Percentiles rank a stretch among this genome's conserved stretches.
Evolutionary conservation across 1,140 invertebrate species (phyloP).

Genomic region (Microplitis demolitor): DNA sequence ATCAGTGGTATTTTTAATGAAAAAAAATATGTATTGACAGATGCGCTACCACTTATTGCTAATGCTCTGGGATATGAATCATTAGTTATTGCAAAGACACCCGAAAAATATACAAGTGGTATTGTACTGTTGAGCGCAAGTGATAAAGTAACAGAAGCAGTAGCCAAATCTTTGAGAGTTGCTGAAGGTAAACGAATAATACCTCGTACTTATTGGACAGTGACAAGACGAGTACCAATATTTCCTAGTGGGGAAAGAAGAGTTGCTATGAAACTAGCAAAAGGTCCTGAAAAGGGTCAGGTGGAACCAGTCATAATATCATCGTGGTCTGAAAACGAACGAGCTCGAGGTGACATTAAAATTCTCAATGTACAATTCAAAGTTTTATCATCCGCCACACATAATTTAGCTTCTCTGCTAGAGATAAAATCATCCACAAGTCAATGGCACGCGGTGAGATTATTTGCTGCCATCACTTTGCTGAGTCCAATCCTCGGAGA

Average conservation of each 20-base stretch:
- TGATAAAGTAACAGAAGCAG: conserved; percentile 8
- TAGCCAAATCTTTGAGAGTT: conserved; percentile 20
- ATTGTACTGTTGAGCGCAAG: conserved; percentile 38
- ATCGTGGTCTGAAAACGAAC: conserved; percentile 37
- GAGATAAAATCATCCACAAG: conserved; percentile 46
- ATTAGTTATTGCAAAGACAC: conserved; percentile 39
- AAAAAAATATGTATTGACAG: conserved; percentile 40
- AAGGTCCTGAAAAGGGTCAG: not conserved
- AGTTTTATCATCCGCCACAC: conserved; percentile 41
- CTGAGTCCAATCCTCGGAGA: conserved; percentile 59
- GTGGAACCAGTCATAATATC: conserved; percentile 41
- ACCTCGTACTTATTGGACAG: conserved; percentile 43
- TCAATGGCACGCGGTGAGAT: conserved; percentile 49
- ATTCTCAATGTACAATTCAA: conserved; percentile 41
- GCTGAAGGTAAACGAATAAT: conserved; percentile 23
- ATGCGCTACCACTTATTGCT: conserved; percentile 43
- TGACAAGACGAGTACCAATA: conserved; percentile 42
- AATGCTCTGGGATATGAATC: conserved; percentile 38
- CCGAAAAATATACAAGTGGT: conserved; percentile 51
- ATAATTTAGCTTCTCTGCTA: conserved; percentile 48
- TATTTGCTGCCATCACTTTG: conserved; percentile 52
- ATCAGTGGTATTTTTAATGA: conserved; percentile 30
- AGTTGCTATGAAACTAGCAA: conserved; percentile 34
- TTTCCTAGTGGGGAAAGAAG: conserved; percentile 26
- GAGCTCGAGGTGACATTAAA: conserved; percentile 37